A percentile compares a stretch with the other conserved stretches of the same genome.
These are phyloP conservation scores for Eucriotettix oculatus DNA, from an alignment of 2,888 invertebrate genomes.

Conservation along the genomic window DNA sequence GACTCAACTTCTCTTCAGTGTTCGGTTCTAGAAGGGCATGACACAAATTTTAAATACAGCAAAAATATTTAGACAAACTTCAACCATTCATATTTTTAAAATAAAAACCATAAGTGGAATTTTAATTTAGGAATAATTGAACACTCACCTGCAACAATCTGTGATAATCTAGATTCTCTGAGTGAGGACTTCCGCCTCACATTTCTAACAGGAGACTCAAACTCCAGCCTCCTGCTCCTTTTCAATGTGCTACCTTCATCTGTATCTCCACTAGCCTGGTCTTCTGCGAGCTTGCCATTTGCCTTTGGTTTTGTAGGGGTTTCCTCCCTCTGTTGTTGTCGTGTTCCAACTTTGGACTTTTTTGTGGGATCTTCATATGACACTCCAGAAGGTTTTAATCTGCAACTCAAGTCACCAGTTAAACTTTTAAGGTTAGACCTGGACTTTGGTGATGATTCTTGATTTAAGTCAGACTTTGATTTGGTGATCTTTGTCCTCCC, in stretches of 20 bases:
- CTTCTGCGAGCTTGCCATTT: background rate
- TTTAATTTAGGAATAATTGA: background rate
- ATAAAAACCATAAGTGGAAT: background rate
- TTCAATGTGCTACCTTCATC: background rate
- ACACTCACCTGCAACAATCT: background rate
- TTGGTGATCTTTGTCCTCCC: background rate
- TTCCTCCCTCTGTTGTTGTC: constrained; percentile 1
- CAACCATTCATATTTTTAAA: background rate
- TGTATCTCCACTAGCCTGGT: background rate
- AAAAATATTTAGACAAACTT: background rate
- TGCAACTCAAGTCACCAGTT: background rate
- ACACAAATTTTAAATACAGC: background rate
- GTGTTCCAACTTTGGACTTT: background rate
- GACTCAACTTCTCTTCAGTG: background rate
- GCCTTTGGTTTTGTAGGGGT: background rate
- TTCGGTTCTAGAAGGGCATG: background rate
- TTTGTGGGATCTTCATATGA: background rate
- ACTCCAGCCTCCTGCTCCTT: background rate
- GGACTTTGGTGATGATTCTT: background rate
- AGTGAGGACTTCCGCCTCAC: background rate
- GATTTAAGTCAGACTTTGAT: background rate
- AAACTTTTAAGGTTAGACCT: background rate
- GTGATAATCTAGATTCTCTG: background rate
- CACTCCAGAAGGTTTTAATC: background rate
- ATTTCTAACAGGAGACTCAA: background rate